These are phyloP conservation scores for Rhadina sibilatrix DNA, from an alignment of 2,113 vertebrate genomes.

Conservation along the genomic window DNA sequence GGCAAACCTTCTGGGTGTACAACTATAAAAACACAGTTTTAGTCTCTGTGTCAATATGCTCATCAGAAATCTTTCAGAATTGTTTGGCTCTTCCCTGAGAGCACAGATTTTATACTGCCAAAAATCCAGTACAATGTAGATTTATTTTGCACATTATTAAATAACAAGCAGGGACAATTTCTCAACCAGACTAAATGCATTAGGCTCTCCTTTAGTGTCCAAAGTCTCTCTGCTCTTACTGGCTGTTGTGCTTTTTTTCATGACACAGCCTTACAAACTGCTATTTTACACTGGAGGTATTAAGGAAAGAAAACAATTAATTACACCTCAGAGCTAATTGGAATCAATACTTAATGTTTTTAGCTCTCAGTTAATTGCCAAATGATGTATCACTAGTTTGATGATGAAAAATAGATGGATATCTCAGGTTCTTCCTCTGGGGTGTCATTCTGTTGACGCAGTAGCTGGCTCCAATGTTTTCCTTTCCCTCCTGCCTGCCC, in stretches of 20 bases:
- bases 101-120: neutral
- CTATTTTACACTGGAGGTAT: neutral
- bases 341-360: slow-evolving; percentile 70
- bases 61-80: neutral
- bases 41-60: neutral
- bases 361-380: slow-evolving; percentile 66
- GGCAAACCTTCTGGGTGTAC: neutral
- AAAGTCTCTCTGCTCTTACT: neutral
- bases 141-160: neutral
- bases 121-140: neutral
- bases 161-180: neutral
- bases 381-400: slow-evolving; percentile 57
- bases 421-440: slow-evolving; percentile 40
- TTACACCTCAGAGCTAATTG: slow-evolving; percentile 63
- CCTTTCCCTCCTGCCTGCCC: neutral
- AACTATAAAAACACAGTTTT: neutral
- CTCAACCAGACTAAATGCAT: neutral
- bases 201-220: neutral
- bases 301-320: slow-evolving; percentile 63
- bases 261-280: neutral
- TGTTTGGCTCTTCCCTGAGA: neutral
- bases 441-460: neutral
- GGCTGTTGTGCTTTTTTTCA: neutral
- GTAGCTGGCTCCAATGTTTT: neutral
- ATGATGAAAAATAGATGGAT: slow-evolving; percentile 57